Percentiles rank a stretch among this genome's conserved stretches.
Conservation (phyloP, 2,888 invertebrate genomes). For the Tetranychus piercei region DNA sequence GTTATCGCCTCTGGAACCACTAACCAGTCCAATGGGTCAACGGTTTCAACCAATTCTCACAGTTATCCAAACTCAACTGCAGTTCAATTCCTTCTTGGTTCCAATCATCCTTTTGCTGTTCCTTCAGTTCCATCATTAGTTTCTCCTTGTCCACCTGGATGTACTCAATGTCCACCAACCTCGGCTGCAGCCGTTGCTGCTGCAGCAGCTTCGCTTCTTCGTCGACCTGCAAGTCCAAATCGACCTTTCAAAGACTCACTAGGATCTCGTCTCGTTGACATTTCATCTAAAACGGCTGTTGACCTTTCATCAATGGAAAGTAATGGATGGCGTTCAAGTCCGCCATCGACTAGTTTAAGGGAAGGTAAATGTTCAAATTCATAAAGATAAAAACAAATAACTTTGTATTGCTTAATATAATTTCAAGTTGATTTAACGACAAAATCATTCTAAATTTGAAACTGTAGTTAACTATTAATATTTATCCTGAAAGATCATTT, state of each 20-base stretch:
- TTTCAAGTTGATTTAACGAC: neutral
- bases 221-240: neutral
- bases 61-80: slow-evolving; percentile 6
- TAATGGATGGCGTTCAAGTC: slow-evolving; percentile 17
- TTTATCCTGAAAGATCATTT: too few relatives aligned
- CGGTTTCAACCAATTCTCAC: neutral
- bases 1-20: slow-evolving; percentile 27
- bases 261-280: neutral
- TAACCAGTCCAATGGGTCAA: slow-evolving; percentile 13
- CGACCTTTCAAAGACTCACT: neutral
- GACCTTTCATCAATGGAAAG: slow-evolving; percentile 15
- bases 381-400: neutral
- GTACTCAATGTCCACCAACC: slow-evolving; percentile 23
- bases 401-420: neutral
- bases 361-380: slow-evolving; percentile 16
- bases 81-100: slow-evolving; percentile 14
- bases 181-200: slow-evolving; percentile 12
- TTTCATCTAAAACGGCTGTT: slow-evolving; percentile 13
- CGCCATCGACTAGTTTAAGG: slow-evolving; percentile 2
- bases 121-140: slow-evolving; percentile 14
- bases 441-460: neutral
- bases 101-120: slow-evolving; percentile 16
- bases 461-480: too few relatives aligned
- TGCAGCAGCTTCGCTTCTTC: slow-evolving; percentile 9
- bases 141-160: slow-evolving; percentile 23